phyloP scores from a whole-genome alignment of 2,888 invertebrate species.

The Dioctria rufipes region DNA sequence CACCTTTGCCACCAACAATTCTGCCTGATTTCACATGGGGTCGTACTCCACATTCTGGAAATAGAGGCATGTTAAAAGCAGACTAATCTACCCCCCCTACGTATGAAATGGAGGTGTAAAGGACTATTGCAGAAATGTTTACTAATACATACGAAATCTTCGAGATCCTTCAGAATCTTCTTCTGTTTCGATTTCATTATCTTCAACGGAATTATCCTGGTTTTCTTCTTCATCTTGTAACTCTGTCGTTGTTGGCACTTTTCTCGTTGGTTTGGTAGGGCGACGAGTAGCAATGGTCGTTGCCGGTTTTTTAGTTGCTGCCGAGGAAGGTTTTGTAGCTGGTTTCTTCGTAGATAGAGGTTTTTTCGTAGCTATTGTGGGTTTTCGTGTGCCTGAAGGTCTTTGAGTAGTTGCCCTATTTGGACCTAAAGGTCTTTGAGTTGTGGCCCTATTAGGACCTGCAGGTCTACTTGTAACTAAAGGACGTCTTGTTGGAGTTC shows the following conservation, averaged over 20 bases:
- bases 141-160: constrained; percentile 69
- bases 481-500: constrained; percentile 46
- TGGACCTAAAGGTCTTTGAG: constrained; percentile 63
- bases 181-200: constrained; percentile 62
- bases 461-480: constrained; percentile 57
- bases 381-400: constrained; percentile 60
- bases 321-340: constrained; percentile 69
- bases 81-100: constrained; percentile 61
- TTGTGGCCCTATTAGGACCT: constrained; percentile 54
- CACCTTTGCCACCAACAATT: constrained; percentile 91
- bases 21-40: constrained; percentile 85
- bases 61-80: constrained; percentile 62
- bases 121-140: background rate
- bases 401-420: constrained; percentile 65
- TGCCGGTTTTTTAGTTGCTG: constrained; percentile 59
- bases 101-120: background rate
- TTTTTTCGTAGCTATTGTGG: constrained; percentile 68
- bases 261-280: constrained; percentile 66
- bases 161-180: constrained; percentile 59
- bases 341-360: constrained; percentile 66
- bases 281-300: constrained; percentile 59
- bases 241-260: constrained; percentile 66
- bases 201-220: constrained; percentile 66
- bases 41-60: constrained; percentile 88
- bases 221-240: constrained; percentile 67